phyloP scores from a whole-genome alignment of 2,113 vertebrate genomes.

The Xenus cinereus region DNA sequence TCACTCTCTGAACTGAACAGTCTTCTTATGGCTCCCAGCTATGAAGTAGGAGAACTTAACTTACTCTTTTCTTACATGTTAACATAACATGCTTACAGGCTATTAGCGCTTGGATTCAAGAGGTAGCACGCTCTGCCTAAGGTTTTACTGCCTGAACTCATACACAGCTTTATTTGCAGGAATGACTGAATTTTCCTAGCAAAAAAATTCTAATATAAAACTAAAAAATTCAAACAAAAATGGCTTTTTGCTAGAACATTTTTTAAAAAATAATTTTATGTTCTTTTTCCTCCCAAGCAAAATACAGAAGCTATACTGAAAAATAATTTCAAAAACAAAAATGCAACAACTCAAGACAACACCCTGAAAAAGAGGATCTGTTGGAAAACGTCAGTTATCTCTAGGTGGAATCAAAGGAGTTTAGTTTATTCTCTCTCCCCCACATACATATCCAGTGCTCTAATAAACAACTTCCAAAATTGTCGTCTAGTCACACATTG shows the following conservation, averaged over 20 bases:
- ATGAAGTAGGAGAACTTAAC: neutral
- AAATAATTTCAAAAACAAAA: neutral
- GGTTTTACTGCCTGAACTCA: neutral
- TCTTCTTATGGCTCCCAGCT: neutral
- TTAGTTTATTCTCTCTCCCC: neutral
- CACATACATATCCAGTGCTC: neutral
- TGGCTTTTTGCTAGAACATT: neutral
- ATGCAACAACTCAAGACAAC: neutral
- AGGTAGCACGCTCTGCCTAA: neutral
- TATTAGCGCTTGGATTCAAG: neutral
- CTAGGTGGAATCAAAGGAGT: neutral
- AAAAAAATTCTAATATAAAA: neutral
- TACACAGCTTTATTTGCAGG: neutral
- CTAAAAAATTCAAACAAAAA: neutral
- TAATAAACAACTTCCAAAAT: neutral
- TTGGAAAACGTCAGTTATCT: neutral
- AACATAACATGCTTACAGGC: neutral
- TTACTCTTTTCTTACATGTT: neutral
- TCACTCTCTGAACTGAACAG: conserved; percentile 2
- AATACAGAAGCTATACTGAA: neutral
- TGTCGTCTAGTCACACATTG: neutral
- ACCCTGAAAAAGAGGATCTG: neutral
- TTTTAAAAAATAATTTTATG: neutral
- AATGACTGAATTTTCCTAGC: neutral
- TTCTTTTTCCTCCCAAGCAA: neutral